Base-by-base conservation (phyloP, 2,113 vertebrate species). In the Aspidoscelis tigris region DNA sequence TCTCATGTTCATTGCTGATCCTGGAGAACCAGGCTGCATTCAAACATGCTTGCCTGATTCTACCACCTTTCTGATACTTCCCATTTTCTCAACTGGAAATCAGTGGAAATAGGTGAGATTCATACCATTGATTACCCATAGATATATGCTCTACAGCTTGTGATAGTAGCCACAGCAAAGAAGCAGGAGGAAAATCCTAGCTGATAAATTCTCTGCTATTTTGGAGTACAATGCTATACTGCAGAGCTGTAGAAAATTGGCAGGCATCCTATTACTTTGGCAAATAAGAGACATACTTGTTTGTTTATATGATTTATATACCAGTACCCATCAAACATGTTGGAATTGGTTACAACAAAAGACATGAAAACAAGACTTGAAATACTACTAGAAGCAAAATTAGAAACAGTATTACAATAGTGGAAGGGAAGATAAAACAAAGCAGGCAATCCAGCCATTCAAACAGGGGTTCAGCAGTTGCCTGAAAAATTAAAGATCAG, bases 1-100 rank as follows among this genome's bases (percentile, higher is more conserved):
- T 10, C 53, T 80, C 41, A 33, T 65, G 41, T 70, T 88, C 64
- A 72, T 41, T 74, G 53, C 66, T 76, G 82, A 1, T 70, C 72
- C 47, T 75, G 24, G 2, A 82, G 71, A 68, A 7, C 18, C 58
- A 43, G 8, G 47, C 43, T 50, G 77, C 24, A 84, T 76, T 16
- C 64, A 26, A 81, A 81, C 61, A 64, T 73, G 39, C 5, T 61
- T 71, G 21, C 18, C n/a, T 16, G 3, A 76, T 55, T 55, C 26
- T 44, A n/a, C n/a, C 74, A 7, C 26, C 24, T 53, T 33, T 76
- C 50, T 55, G 50, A n/a, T 16, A 33, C 47, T 53, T 76, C 24
- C 24, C 24, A 53, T 50, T 22, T 24, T 74, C 44, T 73, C 2
- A 41, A 11, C 71, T 73, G 41, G 5, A 71, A 71, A 33, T 71